Evolutionary conservation across 2,888 invertebrate genomes (phyloP).

Genomic region (Clusia tigrina): DNA sequence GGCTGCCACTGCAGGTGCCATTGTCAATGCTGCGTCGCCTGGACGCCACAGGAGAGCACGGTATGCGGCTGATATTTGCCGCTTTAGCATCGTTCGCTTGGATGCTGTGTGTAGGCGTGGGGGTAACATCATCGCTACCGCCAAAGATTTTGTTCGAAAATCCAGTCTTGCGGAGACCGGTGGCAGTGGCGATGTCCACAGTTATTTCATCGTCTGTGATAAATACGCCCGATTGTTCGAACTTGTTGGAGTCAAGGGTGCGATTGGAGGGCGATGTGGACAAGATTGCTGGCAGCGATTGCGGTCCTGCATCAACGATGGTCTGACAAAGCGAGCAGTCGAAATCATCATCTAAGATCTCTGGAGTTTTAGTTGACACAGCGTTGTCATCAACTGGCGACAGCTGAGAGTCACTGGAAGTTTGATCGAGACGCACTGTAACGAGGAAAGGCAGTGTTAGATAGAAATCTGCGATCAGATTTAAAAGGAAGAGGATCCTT

Average conservation of each 20-base stretch:
- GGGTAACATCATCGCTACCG: constrained; percentile 64
- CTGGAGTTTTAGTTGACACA: constrained; percentile 48
- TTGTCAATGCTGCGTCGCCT: constrained; percentile 61
- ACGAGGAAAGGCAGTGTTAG: constrained; percentile 2
- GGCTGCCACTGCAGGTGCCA: constrained; percentile 51
- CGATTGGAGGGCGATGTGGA: constrained; percentile 27
- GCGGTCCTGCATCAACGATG: constrained; percentile 48
- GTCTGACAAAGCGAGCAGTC: constrained; percentile 23
- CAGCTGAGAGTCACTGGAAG: constrained; percentile 63
- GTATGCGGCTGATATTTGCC: constrained; percentile 63
- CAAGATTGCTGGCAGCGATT: constrained; percentile 52
- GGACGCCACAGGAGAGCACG: constrained; percentile 58
- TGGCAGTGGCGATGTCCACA: constrained; percentile 73
- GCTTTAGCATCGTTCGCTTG: constrained; percentile 3
- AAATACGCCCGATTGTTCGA: constrained; percentile 61
- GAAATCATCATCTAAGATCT: constrained; percentile 46
- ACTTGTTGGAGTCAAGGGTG: constrained; percentile 43
- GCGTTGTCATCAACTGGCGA: constrained; percentile 63
- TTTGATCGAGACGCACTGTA: constrained; percentile 72
- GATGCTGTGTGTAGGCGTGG: constrained; percentile 2
- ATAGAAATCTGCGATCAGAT: too few species aligned
- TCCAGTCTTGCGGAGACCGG: constrained; percentile 76
- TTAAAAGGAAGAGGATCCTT: background rate
- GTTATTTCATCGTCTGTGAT: constrained; percentile 65
- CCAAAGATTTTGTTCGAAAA: constrained; percentile 72